phyloP scores from a whole-genome alignment of 2,113 vertebrate species.

The Syngnathus scovelli region DNA sequence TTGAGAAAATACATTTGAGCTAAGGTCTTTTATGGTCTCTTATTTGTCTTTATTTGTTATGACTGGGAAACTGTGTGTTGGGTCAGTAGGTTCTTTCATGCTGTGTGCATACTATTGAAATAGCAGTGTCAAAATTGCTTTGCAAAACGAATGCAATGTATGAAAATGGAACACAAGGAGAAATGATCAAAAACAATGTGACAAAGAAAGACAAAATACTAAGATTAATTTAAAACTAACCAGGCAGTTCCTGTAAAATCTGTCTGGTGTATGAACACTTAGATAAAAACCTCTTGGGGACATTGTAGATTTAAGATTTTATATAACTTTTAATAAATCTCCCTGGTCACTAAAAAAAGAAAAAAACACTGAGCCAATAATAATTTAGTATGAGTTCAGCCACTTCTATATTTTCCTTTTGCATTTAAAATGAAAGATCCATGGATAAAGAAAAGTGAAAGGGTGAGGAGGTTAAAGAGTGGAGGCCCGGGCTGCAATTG shows the following conservation, averaged over 20 bases:
- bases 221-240: neutral
- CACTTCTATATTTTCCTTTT: slow-evolving; percentile 38
- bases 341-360: neutral
- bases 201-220: too few species aligned
- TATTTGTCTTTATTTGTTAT: too few species aligned
- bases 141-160: too few species aligned
- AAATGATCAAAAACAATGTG: too few species aligned
- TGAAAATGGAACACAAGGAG: too few species aligned
- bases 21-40: too few species aligned
- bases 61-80: too few species aligned
- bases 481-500: slow-evolving; percentile 41
- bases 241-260: neutral
- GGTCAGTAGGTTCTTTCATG: too few species aligned
- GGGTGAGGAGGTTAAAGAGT: slow-evolving; percentile 43
- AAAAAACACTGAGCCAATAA: neutral
- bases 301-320: neutral
- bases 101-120: too few species aligned
- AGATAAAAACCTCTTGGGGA: neutral
- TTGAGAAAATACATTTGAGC: too few species aligned
- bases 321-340: neutral
- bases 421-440: slow-evolving; percentile 43
- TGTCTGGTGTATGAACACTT: neutral
- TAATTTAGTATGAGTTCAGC: slow-evolving; percentile 34
- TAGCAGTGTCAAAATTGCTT: too few species aligned
- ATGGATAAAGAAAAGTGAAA: slow-evolving; percentile 29